Base-by-base conservation (phyloP, 1,140 invertebrate species). In the Cryptotermes secundus region DNA sequence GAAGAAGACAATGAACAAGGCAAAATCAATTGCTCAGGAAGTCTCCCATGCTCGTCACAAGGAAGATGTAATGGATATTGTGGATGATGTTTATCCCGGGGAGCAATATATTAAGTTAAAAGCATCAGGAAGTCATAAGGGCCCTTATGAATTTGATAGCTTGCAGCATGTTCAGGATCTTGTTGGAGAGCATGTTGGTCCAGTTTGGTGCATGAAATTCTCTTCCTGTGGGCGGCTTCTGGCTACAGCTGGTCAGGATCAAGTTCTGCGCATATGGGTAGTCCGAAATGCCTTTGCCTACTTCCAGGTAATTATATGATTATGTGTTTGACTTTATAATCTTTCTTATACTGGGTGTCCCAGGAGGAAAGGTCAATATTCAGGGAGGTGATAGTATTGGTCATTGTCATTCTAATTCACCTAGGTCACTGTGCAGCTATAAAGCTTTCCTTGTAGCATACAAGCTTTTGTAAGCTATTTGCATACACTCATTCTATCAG, bases 171-270 rank as follows among this genome's bases (percentile, higher is more conserved):
- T 96, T 4, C 95, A 92, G 90, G 96, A 97, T 88, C 90, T 97
- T 82, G 93, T 93, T 86, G 94, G 95, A 1, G 96, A 96, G 87
- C 97, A 99, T 88, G 93, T 93, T 12, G 97, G 97, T 45, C 96
- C 98, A 7, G 96, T 99, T 86, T 99, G 98, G 98, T 98, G 97
- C 86, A 99, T 99, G 96, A 99, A 99, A 91, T 99, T 99, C 89
- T 99, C 97, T 80, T 95, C 94, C 36, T 99, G 97, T 91, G 98
- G 98, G 0, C 92, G 97, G 81, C 90, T 99, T 72, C 89, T 99
- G 84, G 98, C 98, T 10, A 99, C 98, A 4, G 98, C 98, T 80
- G 98, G 98, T 0, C 98, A 99, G 91, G 98, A 99, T 90, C 94
- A 95, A 85, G 93, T 99, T 80, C 90, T 99, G 79, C 91, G 98